Base-by-base conservation (phyloP, 2,888 invertebrate genomes). In the Lottia gigantea region DNA sequence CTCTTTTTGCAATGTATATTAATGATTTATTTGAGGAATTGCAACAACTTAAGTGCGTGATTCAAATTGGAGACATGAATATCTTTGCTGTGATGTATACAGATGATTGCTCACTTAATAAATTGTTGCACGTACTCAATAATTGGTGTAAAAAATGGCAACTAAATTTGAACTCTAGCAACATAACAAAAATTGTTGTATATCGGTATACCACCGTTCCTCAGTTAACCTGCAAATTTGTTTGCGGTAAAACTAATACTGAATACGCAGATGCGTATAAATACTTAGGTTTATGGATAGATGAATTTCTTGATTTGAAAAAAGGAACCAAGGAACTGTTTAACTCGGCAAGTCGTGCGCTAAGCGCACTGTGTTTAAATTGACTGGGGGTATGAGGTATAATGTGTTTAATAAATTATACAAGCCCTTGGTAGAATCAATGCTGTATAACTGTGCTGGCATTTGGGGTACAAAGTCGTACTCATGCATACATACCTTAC, bases 351-450 rank as follows among this genome's bases (percentile, higher is more conserved):
- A 31, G 31, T 31, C 31, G 31, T 2, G 31, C 31, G 6, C 31
- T 31, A 6, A 6, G 31, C 31, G 31, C 31, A 4, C 31, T 31
- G 31, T 31, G 31, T 31, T 31, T 31, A 31, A 31, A 19, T 19
- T 16, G 14, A 46, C 46, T 62, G 68, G 71, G 46, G 65, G 71
- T 6, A 62, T 71, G 23, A 63, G 45, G 0, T 65, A 66, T 63
- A n/a, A 68, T 15, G 68, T 68, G 14, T 68, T 68, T 26, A 71
- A 31, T 23, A 68, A 67, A 26, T n/a, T 71, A 19, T 71, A 71
- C 40, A 40, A 40, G 40, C 7, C 40, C 40, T 40, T 40, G 19
- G 55, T 55, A 1, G 55, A 55, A 23, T n/a, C 55, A 55, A 11
- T 55, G 8, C 12, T 55, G 11, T n/a, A 55, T 55, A 12, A 55